phyloP scores from a whole-genome alignment of 1,140 invertebrate genomes.

The Bombus cullumanus region DNA sequence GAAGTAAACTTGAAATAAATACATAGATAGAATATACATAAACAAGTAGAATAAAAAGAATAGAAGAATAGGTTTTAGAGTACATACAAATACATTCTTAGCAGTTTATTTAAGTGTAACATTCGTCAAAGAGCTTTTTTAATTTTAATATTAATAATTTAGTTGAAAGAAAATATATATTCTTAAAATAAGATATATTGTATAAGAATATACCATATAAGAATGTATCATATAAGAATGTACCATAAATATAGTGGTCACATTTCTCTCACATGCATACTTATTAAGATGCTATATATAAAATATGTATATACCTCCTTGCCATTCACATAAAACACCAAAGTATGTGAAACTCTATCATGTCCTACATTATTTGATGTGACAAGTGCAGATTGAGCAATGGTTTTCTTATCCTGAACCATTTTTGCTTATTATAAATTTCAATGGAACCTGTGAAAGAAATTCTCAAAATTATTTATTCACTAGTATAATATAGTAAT shows the following conservation, averaged over 20 bases:
- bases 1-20: neutral
- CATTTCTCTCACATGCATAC: neutral
- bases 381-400: neutral
- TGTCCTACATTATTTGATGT: neutral
- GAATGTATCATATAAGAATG: neutral
- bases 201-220: neutral
- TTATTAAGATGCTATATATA: neutral
- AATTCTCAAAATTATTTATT: neutral
- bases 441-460: neutral
- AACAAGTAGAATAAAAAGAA: neutral
- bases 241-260: neutral
- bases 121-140: neutral
- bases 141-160: neutral
- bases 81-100: neutral
- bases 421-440: neutral
- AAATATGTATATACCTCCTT: conserved; percentile 76
- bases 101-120: neutral
- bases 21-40: neutral
- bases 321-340: conserved; percentile 80
- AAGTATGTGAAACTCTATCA: conserved; percentile 46
- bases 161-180: neutral
- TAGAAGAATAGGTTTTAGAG: neutral
- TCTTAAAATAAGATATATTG: neutral
- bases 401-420: neutral
- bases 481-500: neutral